phyloP scores from a whole-genome alignment of 53 echinoderm and acorn worm genomes.

The Actinopyga echinites region DNA sequence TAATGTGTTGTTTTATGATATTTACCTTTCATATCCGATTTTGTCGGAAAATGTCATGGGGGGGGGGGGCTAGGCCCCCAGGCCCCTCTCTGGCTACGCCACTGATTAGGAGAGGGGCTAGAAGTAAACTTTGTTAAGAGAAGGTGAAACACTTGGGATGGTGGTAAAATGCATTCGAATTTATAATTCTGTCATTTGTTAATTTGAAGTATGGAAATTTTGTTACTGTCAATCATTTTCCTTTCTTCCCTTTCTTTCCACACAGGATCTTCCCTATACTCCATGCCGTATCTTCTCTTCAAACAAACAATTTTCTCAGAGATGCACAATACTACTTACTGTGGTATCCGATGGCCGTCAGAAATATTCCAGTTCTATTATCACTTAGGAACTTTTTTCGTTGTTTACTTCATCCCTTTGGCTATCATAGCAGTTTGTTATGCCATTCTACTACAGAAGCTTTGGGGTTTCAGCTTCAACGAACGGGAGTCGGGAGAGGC shows the following conservation, averaged over 20 bases:
- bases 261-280: not conserved
- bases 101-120: not conserved
- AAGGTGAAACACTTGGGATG: too few relatives aligned
- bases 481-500: conserved; percentile 6
- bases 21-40: too few relatives aligned
- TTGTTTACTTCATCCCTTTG: conserved; percentile 9
- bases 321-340: not conserved
- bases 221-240: too few relatives aligned
- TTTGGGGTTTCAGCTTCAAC: conserved; percentile 19
- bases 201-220: too few relatives aligned
- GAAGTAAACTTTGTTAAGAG: too few relatives aligned
- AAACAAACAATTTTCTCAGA: not conserved
- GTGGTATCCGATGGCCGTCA: not conserved
- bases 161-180: too few relatives aligned
- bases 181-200: too few relatives aligned
- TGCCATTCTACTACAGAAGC: conserved; percentile 28
- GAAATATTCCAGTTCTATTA: not conserved
- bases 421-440: conserved; percentile 28
- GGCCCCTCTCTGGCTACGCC: too few relatives aligned
- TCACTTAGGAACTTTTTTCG: conserved; percentile 5
- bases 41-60: too few relatives aligned
- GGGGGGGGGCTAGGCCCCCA: too few relatives aligned
- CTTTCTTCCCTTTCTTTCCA: not conserved
- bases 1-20: too few relatives aligned
- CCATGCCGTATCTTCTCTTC: not conserved